phyloP scores from a whole-genome alignment of 2,888 invertebrate genomes.

The Elysia crispata region DNA sequence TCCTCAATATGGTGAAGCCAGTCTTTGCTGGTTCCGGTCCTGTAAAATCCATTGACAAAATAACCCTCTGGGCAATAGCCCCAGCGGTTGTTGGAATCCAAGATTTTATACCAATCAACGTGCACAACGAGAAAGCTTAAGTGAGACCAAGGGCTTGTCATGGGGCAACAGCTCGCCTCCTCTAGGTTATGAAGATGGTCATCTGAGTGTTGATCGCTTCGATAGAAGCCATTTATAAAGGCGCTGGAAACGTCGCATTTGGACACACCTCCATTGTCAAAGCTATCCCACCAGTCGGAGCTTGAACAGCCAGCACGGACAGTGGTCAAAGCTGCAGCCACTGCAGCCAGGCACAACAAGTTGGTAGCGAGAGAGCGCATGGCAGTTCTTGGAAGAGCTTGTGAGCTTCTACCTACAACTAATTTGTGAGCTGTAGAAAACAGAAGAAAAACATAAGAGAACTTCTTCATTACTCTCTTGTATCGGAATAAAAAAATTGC shows the following conservation, averaged over 20 bases:
- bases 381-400: too few relatives aligned
- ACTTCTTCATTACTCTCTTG: too few relatives aligned
- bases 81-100: slow-evolving; percentile 11
- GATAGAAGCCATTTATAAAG: neutral
- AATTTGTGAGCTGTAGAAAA: too few relatives aligned
- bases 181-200: neutral
- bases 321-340: too few relatives aligned
- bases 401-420: too few relatives aligned
- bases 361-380: too few relatives aligned
- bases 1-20: neutral
- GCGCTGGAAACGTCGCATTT: neutral
- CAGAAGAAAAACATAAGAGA: too few relatives aligned
- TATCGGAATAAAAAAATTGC: too few relatives aligned
- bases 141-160: neutral
- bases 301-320: neutral
- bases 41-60: neutral
- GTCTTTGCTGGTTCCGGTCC: neutral
- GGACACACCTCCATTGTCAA: neutral
- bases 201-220: neutral
- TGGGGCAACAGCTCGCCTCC: neutral
- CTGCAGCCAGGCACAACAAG: too few relatives aligned
- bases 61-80: neutral
- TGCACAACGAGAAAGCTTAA: neutral
- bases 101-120: neutral
- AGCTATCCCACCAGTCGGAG: neutral